A percentile compares a stretch with the other conserved stretches of the same genome.
Conservation (phyloP, 2,888 invertebrate species). For the Hirtodrosophila cameraria region DNA sequence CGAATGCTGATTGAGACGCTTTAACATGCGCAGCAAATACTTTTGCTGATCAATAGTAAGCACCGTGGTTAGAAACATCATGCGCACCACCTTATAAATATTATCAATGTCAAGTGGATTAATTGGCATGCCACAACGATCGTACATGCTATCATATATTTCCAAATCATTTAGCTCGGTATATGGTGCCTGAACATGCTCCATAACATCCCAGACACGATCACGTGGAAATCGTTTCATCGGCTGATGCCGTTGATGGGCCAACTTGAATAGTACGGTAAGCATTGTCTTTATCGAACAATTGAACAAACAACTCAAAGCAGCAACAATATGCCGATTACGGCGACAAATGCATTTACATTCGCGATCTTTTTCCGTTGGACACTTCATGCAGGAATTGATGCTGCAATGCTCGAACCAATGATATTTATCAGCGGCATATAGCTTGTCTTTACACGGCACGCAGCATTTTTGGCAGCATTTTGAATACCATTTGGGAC, state of each 20-base stretch:
- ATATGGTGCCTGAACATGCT: constrained; percentile 52
- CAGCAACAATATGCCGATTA: constrained; percentile 55
- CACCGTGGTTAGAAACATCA: constrained; percentile 47
- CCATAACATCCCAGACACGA: constrained; percentile 61
- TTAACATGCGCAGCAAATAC: constrained; percentile 39
- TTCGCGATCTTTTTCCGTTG: not conserved
- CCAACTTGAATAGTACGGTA: constrained; percentile 45
- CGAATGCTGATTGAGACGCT: constrained; percentile 39
- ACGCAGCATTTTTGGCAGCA: not conserved
- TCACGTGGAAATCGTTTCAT: constrained; percentile 26
- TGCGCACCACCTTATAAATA: constrained; percentile 43
- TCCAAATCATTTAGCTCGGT: constrained; percentile 57
- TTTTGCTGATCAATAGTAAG: constrained; percentile 42
- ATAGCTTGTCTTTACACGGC: not conserved
- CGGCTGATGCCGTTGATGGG: constrained; percentile 30
- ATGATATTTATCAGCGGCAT: constrained; percentile 4
- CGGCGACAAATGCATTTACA: constrained; percentile 29
- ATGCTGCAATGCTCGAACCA: constrained; percentile 44
- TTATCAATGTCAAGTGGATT: constrained; percentile 54
- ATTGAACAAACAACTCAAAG: constrained; percentile 54
- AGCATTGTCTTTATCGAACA: constrained; percentile 35
- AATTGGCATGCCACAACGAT: constrained; percentile 60
- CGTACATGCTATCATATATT: constrained; percentile 70
- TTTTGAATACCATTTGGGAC: not conserved
- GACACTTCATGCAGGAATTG: not conserved